These are phyloP conservation scores for Dreissena polymorpha DNA, from an alignment of 1,140 invertebrate species.

Conservation along the genomic window DNA sequence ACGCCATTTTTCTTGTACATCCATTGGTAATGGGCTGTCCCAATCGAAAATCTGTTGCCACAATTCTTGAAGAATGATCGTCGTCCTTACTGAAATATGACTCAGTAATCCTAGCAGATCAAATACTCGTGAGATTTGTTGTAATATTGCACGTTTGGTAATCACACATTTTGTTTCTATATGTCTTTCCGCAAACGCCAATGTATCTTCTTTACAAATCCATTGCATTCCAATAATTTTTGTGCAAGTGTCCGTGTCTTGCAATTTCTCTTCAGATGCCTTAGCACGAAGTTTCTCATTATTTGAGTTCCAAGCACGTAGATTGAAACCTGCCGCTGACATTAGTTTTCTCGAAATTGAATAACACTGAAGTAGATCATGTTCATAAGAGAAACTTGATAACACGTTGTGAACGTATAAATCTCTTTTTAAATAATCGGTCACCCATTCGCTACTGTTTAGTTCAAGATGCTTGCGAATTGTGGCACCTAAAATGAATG, in stretches of 20 bases:
- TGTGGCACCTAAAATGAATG: slow-evolving; percentile 20
- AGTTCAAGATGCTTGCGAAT: slow-evolving; percentile 20
- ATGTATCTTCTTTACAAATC: background rate
- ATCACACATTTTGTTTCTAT: background rate
- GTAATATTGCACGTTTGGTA: slow-evolving; percentile 1
- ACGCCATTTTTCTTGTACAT: background rate
- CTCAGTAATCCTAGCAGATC: background rate
- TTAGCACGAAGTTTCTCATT: background rate
- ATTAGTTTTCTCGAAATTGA: background rate
- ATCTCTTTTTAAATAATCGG: slow-evolving; percentile 3
- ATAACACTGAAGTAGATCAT: background rate
- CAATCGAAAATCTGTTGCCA: background rate
- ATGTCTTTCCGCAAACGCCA: background rate
- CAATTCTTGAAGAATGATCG: slow-evolving; percentile 1
- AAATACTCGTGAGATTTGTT: background rate
- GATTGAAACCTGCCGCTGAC: slow-evolving; percentile 1
- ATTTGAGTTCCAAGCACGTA: slow-evolving; percentile 20
- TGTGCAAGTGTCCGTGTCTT: background rate
- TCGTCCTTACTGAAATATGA: background rate
- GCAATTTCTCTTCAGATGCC: background rate
- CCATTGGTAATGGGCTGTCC: background rate
- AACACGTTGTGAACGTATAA: slow-evolving; percentile 47
- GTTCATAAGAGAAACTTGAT: slow-evolving; percentile 11
- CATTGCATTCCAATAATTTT: slow-evolving; percentile 22
- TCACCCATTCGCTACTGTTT: background rate